Evolutionary conservation across 2,113 vertebrate species (phyloP), one percentile per base, ranked within the genome.

Genomic region (Myanophis thanlyinensis): DNA sequence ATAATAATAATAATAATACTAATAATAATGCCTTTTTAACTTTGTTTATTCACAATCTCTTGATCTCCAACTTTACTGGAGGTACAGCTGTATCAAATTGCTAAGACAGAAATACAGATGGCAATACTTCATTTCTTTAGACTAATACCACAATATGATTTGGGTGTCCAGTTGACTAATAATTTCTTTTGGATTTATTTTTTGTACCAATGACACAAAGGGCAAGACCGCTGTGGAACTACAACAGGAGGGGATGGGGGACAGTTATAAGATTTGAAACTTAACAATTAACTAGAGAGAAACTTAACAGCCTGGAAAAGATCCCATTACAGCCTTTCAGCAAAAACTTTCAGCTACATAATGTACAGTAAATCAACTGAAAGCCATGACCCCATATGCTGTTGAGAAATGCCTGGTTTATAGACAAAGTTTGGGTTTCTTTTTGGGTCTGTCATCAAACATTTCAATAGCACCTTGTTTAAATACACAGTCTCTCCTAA

Each of bases 391-490:
- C n/a, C n/a, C 44, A n/a, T 40, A n/a, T 18, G 53, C 49, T 48
- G 11, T 49, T 46, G 46, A 51, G 89, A 59, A 46, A 47, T 35
- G 53, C 73, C 25, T n/a, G 59, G 49, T 80, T 90, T 84, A 46
- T 73, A 47, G 49, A 90, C 80, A 56, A 56, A 25, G 44, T 30
- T 90, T 35, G 51, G 54, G 44, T 52, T 92, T 53, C 84, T 87
- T 92, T 47, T 88, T 91, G 54, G 49, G 80, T 48, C 85, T 93
- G 93, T 92, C 91, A 54, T 90, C 91, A 92, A 40, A 87, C 49
- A 73, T 25, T 86, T 93, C 93, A 92, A 59, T 40, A 90, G 88
- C 91, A 92, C 90, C 88, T 56, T 92, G 54, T 85, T 92, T 92
- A 85, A 91, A 85, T 87, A 80, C 89, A 87, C 56, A 80, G 44